Conservation (phyloP, 2,113 vertebrate species). For the Ovis aries region ARS-UI_Ramb_v3.0 NC_056055.1:222252001-222252500, state of each 20-base stretch:
- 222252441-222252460: neutral
- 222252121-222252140: neutral
- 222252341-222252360: neutral
- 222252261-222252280: neutral
- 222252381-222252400: neutral
- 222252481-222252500: neutral
- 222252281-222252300: neutral
- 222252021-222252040: neutral
- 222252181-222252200: neutral
- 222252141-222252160: neutral
- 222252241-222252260: neutral
- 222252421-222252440: neutral
- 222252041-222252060: neutral
- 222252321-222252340: neutral
- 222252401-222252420: conserved; percentile 15
- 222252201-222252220: neutral
- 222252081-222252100: neutral
- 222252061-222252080: neutral
- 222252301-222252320: neutral
- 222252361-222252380: neutral
- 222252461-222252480: neutral
- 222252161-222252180: neutral
- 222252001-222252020: neutral
- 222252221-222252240: rapidly evolving
- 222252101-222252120: neutral